phyloP scores from a whole-genome alignment of 23 tunicate species.

The Oikopleura dioica region DNA sequence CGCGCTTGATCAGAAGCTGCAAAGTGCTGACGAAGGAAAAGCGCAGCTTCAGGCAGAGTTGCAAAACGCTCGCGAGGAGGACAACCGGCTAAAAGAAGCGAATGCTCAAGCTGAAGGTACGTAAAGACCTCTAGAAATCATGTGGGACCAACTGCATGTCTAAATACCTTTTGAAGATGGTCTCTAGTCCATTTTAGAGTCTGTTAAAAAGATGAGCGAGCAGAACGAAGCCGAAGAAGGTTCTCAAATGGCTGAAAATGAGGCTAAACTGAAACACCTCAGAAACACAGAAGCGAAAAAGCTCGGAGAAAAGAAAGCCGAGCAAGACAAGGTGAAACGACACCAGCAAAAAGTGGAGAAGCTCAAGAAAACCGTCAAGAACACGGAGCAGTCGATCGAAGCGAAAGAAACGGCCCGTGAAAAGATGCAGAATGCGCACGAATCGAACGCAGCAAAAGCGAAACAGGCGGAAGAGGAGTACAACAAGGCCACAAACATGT shows the following conservation, averaged over 20 bases:
- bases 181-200: too few species aligned
- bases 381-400: constrained; percentile 20
- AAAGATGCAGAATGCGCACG: constrained; percentile 20
- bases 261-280: constrained; percentile 11
- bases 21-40: constrained; percentile 15
- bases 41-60: constrained; percentile 19
- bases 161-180: too few species aligned
- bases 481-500: constrained; percentile 37
- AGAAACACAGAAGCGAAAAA: constrained; percentile 42
- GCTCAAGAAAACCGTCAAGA: constrained; percentile 22
- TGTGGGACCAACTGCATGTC: too few species aligned
- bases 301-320: constrained; percentile 31
- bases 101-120: constrained; percentile 56
- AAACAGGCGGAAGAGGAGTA: constrained; percentile 39
- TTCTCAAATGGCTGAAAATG: background rate
- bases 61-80: constrained; percentile 19
- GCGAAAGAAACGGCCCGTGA: constrained; percentile 23
- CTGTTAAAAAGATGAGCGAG: too few species aligned
- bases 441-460: constrained; percentile 12
- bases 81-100: constrained; percentile 27
- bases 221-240: too few species aligned
- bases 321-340: constrained; percentile 26
- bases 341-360: constrained; percentile 14
- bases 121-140: constrained; percentile 27
- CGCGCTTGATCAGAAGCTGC: constrained; percentile 16